These are phyloP conservation scores for Tanypteryx hageni DNA, from an alignment of 2,888 invertebrate genomes.

Conservation along the genomic window DNA sequence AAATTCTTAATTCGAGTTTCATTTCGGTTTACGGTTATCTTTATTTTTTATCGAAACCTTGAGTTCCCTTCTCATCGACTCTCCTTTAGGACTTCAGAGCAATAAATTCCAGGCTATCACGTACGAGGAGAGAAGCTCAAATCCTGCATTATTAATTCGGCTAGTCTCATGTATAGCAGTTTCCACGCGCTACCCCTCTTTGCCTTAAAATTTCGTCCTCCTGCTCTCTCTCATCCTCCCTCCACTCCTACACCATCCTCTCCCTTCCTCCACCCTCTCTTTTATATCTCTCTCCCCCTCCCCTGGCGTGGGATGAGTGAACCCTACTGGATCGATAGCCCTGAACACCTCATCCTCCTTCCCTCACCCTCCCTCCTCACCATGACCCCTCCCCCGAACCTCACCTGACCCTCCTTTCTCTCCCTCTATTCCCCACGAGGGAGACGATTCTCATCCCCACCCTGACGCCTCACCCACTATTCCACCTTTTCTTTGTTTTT, in stretches of 20 bases:
- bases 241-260: neutral
- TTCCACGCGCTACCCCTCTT: conserved; percentile 26
- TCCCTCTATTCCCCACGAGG: neutral
- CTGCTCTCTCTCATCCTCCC: neutral
- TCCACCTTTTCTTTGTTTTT: neutral
- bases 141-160: conserved; percentile 6
- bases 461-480: neutral
- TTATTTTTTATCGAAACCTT: neutral
- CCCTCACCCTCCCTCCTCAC: neutral
- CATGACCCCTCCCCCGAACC: neutral
- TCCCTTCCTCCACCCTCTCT: neutral
- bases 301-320: conserved; percentile 16
- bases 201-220: conserved; percentile 7
- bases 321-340: neutral
- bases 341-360: neutral
- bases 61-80: neutral
- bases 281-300: neutral
- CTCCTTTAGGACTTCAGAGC: neutral
- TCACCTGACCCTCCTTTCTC: neutral
- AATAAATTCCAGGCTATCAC: neutral
- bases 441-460: neutral
- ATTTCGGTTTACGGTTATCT: neutral
- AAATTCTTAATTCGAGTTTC: neutral
- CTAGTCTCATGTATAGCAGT: conserved; percentile 22
- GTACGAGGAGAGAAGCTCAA: neutral